These are phyloP conservation scores for Arrhamphus sclerolepis DNA, from an alignment of 2,797 vertebrate genomes.

Conservation along the genomic window DNA sequence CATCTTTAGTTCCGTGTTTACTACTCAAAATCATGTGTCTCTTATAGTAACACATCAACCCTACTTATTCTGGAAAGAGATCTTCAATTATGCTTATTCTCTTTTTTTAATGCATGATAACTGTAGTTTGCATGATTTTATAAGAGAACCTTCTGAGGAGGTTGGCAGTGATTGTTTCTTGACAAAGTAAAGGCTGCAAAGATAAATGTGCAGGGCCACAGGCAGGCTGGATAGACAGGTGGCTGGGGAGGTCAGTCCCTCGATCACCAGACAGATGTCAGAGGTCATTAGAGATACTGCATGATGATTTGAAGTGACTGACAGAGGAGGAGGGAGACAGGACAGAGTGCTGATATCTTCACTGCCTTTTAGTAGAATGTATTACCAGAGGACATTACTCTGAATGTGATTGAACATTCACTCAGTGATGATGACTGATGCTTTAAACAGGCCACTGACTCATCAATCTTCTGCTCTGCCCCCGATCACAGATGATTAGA, in stretches of 20 bases:
- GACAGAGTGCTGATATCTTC: background rate
- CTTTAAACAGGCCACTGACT: constrained; percentile 40
- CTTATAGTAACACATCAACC: no score
- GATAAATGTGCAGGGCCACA: no score
- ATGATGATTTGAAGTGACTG: constrained; percentile 44
- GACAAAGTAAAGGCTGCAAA: constrained; percentile 1
- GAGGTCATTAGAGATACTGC: constrained; percentile 28
- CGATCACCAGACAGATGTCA: constrained; percentile 34
- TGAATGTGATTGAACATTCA: constrained; percentile 41
- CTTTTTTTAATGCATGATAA: no score
- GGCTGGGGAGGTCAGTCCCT: constrained; percentile 18
- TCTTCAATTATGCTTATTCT: no score
- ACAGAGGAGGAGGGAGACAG: constrained; percentile 6
- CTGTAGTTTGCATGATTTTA: no score
- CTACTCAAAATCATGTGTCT: no score
- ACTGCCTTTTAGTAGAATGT: constrained; percentile 11
- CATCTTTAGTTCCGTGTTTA: no score
- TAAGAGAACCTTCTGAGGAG: accelerated
- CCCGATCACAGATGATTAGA: constrained; percentile 52
- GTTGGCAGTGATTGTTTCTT: background rate
- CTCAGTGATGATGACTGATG: constrained; percentile 42
- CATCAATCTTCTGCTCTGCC: constrained; percentile 40
- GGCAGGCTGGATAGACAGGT: constrained; percentile 4
- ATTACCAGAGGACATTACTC: constrained; percentile 8
- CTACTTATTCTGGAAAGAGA: no score